Percentiles rank a stretch among this genome's conserved stretches.
Evolutionary conservation across 2,797 vertebrate genomes (phyloP).

Genomic region (Scyliorhinus canicula): DNA sequence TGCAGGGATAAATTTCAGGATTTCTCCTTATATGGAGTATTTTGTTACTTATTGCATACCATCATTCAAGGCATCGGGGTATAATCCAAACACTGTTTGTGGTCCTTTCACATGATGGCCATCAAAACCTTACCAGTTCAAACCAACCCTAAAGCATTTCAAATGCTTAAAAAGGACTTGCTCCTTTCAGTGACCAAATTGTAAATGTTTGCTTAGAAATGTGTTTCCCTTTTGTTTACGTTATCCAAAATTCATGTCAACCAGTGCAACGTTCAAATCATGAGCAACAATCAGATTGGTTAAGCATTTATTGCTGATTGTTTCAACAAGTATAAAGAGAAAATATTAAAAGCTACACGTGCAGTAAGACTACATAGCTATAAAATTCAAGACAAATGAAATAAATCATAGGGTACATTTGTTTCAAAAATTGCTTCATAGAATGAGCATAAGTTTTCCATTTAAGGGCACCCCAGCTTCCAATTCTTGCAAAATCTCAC

Average conservation of each 20-base stretch:
- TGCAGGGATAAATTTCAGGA: slow-evolving; percentile 60
- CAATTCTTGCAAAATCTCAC: neutral
- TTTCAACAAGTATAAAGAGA: neutral
- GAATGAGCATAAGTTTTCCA: neutral
- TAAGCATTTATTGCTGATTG: neutral
- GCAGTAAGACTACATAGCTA: neutral
- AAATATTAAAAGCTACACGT: neutral
- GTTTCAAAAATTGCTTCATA: neutral
- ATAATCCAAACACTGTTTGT: slow-evolving; percentile 56
- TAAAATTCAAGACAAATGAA: neutral
- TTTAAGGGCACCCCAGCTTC: neutral
- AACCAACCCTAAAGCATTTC: slow-evolving; percentile 58
- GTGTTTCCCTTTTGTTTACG: neutral
- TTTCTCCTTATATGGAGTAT: slow-evolving; percentile 60
- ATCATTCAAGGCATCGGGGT: slow-evolving; percentile 48
- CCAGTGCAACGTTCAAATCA: neutral
- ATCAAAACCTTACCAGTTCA: slow-evolving; percentile 63
- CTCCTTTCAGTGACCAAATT: neutral
- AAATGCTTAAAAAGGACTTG: slow-evolving; percentile 44
- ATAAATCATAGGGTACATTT: neutral
- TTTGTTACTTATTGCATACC: slow-evolving; percentile 60
- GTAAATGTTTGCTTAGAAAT: neutral
- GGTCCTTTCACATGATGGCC: slow-evolving; percentile 56
- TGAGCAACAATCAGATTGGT: neutral
- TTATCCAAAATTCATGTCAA: neutral